Evolutionary conservation across 2,888 invertebrate species (phyloP), one percentile per base, ranked within the genome.

Genomic region (Penaeus monodon): DNA sequence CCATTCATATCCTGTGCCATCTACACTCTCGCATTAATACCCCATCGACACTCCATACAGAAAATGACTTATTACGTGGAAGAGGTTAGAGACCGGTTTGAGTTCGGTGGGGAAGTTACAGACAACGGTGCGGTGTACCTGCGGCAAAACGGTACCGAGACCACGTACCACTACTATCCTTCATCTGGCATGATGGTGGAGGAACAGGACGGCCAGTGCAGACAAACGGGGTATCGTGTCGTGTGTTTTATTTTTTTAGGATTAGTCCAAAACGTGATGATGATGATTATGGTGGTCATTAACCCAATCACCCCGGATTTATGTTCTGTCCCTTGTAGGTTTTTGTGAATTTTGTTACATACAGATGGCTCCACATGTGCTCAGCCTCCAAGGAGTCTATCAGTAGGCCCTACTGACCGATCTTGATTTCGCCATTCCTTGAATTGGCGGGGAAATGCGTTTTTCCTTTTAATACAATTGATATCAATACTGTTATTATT

Each of bases 11-110:
- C 17, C 17, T 57, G 10, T 57, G 17, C 57, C 57, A 57, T 17
- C 14, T 14, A 76, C 29, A 38, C 44, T 4, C 20, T 12, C 38
- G 12, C 12, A 68, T n/a, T 14, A 17, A 20, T 27, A 27, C 24
- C 68, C 68, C 10, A 29, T 27, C 12, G 68, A 68, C 68, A 64
- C 29, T 77, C 20, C 68, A 12, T 33, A 24, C 84, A 84, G 84
- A 84, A 84, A 10, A 68, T 57, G 68, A 84, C 84, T 29, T 84
- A 78, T 66, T 68, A 84, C 78, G 77, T 84, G 44, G 78, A 84
- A 20, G 84, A 84, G 57, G 78, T 70, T 3, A 77, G 78, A 12
- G 76, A 84, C 57, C 65, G 49, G 1, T 12, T 1, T 2, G 65
- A 17, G 64, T n/a, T 27, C 4, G 76, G 27, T 17, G 77, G 65